Evolutionary conservation across 2,888 invertebrate genomes (phyloP), one percentile per base, ranked within the genome.

Genomic region (Acronicta aceris): DNA sequence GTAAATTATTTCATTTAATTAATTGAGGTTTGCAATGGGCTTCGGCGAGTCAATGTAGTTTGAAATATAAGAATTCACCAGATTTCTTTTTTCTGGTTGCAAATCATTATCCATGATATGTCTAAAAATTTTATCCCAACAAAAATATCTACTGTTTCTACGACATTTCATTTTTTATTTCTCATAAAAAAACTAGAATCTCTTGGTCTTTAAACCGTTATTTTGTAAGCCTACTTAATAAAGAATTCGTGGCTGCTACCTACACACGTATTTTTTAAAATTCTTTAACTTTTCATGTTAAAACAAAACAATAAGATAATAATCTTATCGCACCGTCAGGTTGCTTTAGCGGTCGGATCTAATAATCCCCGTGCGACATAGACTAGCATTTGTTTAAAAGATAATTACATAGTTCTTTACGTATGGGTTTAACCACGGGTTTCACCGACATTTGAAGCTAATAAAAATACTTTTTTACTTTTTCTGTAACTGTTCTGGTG

Each of bases 341-440:
- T 78, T 69, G 54, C 65, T 65, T 66, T 73, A 65, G 71, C 65
- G 52, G 40, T 52, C 50, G 43, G 60, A 71, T 65, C 36, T 61
- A 69, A 62, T 82, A 84, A 85, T 79, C 84, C 59, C 66, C 78
- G 83, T 85, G 84, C 51, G 83, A 83, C 59, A 55, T 5, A 50
- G 36, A 38, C 53, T 49, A 65, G 64, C 38, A 54, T 15, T 48
- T 55, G 45, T 65, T 70, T 60, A 43, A 56, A 57, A 38, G 38
- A 38, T n/a, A n/a, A 38, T 38, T n/a, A 38, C n/a, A n/a, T n/a
- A 36, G 4, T 13, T 36, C 5, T 36, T 36, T 36, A 13, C 13
- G 3, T 36, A 12, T 36, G 13, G 36, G 13, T 30, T 30, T 9
- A 30, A 30, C 30, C 10, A 12, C 1, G 7, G 5, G 5, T 25